Percentiles rank a stretch among this genome's conserved stretches.
These are phyloP conservation scores for Heliconius ismenius DNA, from an alignment of 2,888 invertebrate species.

Conservation along the genomic window DNA sequence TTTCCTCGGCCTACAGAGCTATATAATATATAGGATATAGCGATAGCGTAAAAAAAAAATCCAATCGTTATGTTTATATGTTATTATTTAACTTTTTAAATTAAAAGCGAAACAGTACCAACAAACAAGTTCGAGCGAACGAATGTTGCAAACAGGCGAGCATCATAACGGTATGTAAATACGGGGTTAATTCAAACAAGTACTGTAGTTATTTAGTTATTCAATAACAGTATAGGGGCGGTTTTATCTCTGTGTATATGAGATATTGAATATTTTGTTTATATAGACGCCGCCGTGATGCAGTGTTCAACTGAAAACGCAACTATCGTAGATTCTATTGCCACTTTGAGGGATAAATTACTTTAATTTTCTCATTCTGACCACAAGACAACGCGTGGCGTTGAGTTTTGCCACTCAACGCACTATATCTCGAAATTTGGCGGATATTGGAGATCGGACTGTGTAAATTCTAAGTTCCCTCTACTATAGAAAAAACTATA, in stretches of 20 bases:
- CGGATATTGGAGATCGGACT: too few species aligned
- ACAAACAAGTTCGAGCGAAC: constrained; percentile 2
- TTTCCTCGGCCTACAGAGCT: background rate
- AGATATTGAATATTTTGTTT: background rate
- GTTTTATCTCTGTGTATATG: background rate
- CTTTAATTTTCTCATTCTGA: background rate
- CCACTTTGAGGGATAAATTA: background rate
- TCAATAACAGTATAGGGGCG: constrained; percentile 23
- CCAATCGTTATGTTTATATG: background rate
- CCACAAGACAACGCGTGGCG: background rate
- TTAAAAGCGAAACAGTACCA: background rate
- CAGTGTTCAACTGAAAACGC: background rate
- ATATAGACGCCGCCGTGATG: background rate
- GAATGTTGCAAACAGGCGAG: constrained; percentile 4
- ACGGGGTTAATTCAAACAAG: constrained; percentile 27
- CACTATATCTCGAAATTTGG: too few species aligned
- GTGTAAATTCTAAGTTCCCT: too few species aligned
- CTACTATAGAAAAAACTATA: too few species aligned
- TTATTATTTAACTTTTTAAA: background rate
- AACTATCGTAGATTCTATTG: background rate
- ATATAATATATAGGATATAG: background rate
- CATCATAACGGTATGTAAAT: constrained; percentile 28
- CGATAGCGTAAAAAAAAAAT: background rate
- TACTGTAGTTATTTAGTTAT: constrained; percentile 22
- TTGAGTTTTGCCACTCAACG: background rate